Evolutionary conservation across 1,140 invertebrate genomes (phyloP).

Genomic region (Holcopasites calliopsidis): DNA sequence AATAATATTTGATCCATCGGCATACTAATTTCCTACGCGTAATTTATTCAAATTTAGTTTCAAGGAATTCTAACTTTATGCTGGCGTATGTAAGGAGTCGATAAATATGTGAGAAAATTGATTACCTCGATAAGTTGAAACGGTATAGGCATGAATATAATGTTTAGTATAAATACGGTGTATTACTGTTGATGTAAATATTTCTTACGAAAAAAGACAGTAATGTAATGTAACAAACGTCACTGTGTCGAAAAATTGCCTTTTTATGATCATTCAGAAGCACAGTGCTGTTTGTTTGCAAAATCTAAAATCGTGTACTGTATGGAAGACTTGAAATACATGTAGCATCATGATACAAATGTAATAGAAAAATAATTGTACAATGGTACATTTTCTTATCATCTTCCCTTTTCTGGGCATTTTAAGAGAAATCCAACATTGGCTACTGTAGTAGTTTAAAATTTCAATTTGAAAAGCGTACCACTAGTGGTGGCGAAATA

Average conservation of each 20-base stretch:
- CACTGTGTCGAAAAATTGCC: not conserved
- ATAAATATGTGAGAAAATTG: constrained; percentile 1
- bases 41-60: not conserved
- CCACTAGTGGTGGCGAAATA: too few species aligned
- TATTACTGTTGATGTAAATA: constrained; percentile 31
- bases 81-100: not conserved
- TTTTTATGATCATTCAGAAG: constrained; percentile 3
- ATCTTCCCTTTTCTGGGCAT: too few species aligned
- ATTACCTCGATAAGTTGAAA: constrained; percentile 4
- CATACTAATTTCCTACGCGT: not conserved
- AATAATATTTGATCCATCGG: not conserved
- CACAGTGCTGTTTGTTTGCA: not conserved
- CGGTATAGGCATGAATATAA: not conserved
- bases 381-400: not conserved
- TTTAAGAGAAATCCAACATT: too few species aligned
- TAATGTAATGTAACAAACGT: constrained; percentile 1
- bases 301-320: constrained; percentile 12
- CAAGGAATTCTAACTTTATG: not conserved
- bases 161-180: not conserved
- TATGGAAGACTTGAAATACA: constrained; percentile 10
- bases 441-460: too few species aligned
- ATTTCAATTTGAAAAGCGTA: too few species aligned
- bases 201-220: constrained; percentile 15
- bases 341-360: constrained; percentile 27
- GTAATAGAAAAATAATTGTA: constrained; percentile 19